Conservation (phyloP, 1,140 invertebrate species). For the Magallana angulata region DNA sequence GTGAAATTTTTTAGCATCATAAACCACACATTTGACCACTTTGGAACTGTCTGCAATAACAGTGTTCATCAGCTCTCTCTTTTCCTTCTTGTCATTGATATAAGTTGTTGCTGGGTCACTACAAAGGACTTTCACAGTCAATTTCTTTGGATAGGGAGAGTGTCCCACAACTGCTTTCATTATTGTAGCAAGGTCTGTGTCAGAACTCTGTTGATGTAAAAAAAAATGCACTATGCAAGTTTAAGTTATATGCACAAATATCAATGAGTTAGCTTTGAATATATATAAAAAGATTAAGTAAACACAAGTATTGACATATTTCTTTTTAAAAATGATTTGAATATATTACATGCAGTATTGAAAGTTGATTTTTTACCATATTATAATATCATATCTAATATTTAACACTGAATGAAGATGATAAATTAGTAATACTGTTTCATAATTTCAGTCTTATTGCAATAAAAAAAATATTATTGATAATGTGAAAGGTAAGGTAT, state of each 20-base stretch:
- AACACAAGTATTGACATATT: too few relatives aligned
- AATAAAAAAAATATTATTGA: too few relatives aligned
- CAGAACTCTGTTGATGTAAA: background rate
- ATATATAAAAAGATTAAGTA: too few relatives aligned
- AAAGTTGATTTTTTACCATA: too few relatives aligned
- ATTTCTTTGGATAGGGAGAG: background rate
- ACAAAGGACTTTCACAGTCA: background rate
- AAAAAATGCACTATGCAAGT: background rate
- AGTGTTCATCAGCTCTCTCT: background rate
- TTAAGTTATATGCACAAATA: too few relatives aligned
- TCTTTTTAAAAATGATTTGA: too few relatives aligned
- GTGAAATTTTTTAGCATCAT: background rate
- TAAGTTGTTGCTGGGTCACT: background rate
- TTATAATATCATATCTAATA: too few relatives aligned
- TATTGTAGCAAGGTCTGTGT: background rate
- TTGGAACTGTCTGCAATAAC: background rate
- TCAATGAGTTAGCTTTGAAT: too few relatives aligned
- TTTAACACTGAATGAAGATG: too few relatives aligned
- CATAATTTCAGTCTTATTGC: too few relatives aligned
- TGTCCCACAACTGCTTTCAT: background rate
- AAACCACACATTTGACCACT: background rate
- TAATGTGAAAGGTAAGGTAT: background rate
- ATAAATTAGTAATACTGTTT: too few relatives aligned
- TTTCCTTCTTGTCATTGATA: conserved; percentile 1
- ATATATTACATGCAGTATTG: too few relatives aligned